A percentile compares a stretch with the other conserved stretches of the same genome.
Evolutionary conservation across 1,140 invertebrate genomes (phyloP).

Genomic region (Magallana angulata): DNA sequence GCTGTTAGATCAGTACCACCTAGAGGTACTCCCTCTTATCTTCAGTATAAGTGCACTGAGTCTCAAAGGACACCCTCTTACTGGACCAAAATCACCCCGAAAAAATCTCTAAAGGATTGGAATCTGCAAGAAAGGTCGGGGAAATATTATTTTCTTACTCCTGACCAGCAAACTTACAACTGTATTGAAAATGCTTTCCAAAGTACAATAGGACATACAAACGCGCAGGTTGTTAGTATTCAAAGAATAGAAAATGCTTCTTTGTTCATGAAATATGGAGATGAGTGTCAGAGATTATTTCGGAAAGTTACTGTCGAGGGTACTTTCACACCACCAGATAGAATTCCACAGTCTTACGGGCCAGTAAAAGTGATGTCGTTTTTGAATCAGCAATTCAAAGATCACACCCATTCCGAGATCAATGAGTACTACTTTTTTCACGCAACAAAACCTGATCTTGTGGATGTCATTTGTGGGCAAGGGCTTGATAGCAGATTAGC

Average conservation of each 20-base stretch:
- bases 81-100: conserved; percentile 42
- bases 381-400: background rate
- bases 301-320: conserved; percentile 15
- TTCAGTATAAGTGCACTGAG: conserved; percentile 40
- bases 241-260: conserved; percentile 45
- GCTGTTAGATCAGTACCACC: background rate
- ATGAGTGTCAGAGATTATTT: conserved; percentile 44
- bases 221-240: conserved; percentile 3
- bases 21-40: background rate
- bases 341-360: conserved; percentile 35
- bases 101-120: conserved; percentile 46
- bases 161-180: background rate
- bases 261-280: conserved; percentile 29
- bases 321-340: background rate
- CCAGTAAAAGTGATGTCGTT: background rate
- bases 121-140: background rate
- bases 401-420: conserved; percentile 36
- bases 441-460: conserved; percentile 36
- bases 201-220: background rate
- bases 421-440: conserved; percentile 52
- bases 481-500: conserved; percentile 45
- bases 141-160: background rate
- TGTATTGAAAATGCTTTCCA: conserved; percentile 36
- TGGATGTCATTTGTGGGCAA: conserved; percentile 32
- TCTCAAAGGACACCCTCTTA: background rate